A percentile compares a stretch with the other conserved stretches of the same genome.
phyloP scores from a whole-genome alignment of 1,140 invertebrate genomes.

The Ips nitidus region DNA sequence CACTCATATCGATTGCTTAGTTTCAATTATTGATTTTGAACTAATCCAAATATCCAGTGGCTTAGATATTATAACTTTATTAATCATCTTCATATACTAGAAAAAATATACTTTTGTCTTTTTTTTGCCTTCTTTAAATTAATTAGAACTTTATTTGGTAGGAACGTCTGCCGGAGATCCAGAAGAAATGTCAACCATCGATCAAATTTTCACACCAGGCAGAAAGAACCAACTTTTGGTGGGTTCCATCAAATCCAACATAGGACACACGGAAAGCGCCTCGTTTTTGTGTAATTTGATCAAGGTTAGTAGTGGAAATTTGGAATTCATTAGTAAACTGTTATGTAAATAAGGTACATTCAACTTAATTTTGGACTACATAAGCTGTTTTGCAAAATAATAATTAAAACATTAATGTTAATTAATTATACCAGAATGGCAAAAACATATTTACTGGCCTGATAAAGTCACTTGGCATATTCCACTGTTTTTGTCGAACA shows the following conservation, averaged over 20 bases:
- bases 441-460: no score
- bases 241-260: slow-evolving; percentile 91
- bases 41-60: neutral
- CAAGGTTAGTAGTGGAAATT: slow-evolving; percentile 55
- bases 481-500: no score
- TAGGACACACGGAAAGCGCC: slow-evolving; percentile 90
- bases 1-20: neutral
- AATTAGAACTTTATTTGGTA: slow-evolving; percentile 33
- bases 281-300: slow-evolving; percentile 83
- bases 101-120: no score
- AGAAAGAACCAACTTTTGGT: slow-evolving; percentile 71
- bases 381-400: no score
- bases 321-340: no score
- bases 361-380: no score
- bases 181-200: slow-evolving; percentile 86
- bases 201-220: slow-evolving; percentile 75
- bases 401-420: no score
- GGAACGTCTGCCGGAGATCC: slow-evolving; percentile 79
- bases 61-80: no score
- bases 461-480: no score
- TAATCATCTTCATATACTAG: no score
- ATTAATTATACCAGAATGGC: no score
- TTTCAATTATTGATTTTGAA: neutral
- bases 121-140: neutral
- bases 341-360: no score